phyloP scores from a whole-genome alignment of 1,140 invertebrate genomes.

The silkworm (Bombyx mori) region DNA sequence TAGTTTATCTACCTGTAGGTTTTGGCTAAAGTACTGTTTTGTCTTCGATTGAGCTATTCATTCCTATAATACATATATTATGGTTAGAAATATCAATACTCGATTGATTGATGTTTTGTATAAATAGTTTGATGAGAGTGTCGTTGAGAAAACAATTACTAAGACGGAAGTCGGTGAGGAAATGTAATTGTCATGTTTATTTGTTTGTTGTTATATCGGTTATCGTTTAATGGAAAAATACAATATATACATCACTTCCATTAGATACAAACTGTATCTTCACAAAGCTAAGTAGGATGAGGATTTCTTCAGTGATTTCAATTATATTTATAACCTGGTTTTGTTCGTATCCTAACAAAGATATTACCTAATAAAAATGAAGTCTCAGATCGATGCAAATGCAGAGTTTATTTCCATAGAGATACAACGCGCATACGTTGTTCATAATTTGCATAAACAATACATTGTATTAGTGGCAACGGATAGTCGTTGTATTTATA shows the following conservation, averaged over 20 bases:
- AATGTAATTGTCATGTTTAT: background rate
- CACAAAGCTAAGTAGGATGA: no score
- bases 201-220: background rate
- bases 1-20: constrained; percentile 39
- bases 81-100: background rate
- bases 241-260: no score
- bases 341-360: no score
- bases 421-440: constrained; percentile 9
- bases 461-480: constrained; percentile 3
- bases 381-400: no score
- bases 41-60: constrained; percentile 30
- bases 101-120: constrained; percentile 5
- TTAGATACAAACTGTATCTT: no score
- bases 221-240: background rate
- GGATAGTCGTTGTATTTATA: constrained; percentile 6
- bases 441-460: constrained; percentile 13
- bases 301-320: no score
- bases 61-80: constrained; percentile 13
- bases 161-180: no score
- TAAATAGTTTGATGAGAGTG: background rate
- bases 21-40: constrained; percentile 39
- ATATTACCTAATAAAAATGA: no score
- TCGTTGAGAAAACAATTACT: no score
- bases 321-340: no score
- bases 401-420: background rate